Evolutionary conservation across 2,888 invertebrate species (phyloP).

Genomic region (Allolobophora icterica): DNA sequence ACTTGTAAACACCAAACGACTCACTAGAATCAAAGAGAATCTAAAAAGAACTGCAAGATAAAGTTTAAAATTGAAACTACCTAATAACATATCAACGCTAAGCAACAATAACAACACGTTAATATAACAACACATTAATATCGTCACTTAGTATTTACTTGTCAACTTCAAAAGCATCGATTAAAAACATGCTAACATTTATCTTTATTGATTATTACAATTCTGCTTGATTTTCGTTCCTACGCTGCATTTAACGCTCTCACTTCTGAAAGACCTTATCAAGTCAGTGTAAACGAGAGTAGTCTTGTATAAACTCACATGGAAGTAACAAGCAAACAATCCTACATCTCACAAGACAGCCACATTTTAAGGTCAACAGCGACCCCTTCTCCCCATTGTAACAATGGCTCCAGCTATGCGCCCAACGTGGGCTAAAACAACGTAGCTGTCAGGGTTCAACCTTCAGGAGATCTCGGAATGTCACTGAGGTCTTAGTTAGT

Average conservation of each 20-base stretch:
- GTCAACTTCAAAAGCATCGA: background rate
- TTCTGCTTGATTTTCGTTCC: background rate
- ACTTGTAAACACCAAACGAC: background rate
- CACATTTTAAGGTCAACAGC: no score
- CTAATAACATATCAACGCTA: slow-evolving; percentile 26
- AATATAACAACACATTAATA: background rate
- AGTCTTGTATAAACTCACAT: background rate
- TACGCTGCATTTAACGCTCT: background rate
- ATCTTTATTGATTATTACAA: background rate
- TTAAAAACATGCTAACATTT: background rate
- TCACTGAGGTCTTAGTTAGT: background rate
- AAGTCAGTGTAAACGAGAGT: background rate
- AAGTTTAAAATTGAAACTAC: slow-evolving; percentile 1
- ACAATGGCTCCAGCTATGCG: no score
- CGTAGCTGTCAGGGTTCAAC: background rate
- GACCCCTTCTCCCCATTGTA: no score
- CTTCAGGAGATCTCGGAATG: background rate
- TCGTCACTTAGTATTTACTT: background rate
- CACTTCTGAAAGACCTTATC: background rate
- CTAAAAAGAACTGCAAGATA: slow-evolving; percentile 27
- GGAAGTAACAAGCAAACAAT: background rate
- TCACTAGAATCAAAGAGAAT: slow-evolving; percentile 12
- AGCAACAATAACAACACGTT: slow-evolving; percentile 19
- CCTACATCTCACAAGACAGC: background rate
- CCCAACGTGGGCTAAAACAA: no score